These are phyloP conservation scores for Neogale vison DNA, from an alignment of 2,113 vertebrate genomes.

Conservation along the genomic window DNA sequence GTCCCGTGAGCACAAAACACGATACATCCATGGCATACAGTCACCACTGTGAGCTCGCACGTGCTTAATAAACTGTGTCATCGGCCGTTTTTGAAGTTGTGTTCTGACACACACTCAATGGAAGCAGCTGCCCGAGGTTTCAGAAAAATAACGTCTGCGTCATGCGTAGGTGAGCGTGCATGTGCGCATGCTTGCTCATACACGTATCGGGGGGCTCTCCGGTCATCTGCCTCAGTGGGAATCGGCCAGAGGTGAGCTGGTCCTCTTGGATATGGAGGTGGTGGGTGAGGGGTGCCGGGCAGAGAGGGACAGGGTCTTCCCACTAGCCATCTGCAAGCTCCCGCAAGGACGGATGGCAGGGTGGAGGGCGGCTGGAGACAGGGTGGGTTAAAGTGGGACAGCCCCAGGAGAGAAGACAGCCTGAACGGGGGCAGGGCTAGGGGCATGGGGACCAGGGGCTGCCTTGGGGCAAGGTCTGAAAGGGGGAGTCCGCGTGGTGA, in stretches of 20 bases:
- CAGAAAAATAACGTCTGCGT: background rate
- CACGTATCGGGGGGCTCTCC: background rate
- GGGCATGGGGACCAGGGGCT: background rate
- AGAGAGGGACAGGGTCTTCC: background rate
- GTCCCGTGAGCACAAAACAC: background rate
- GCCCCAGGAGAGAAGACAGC: background rate
- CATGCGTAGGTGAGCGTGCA: rapidly evolving
- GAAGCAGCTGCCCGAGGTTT: conserved; percentile 25
- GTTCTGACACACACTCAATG: background rate
- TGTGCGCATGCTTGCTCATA: too few species aligned
- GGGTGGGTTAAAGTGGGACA: background rate
- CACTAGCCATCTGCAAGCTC: background rate
- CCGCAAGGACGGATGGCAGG: background rate
- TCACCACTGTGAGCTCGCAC: background rate
- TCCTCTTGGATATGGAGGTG: background rate
- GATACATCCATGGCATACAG: background rate
- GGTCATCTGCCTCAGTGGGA: background rate
- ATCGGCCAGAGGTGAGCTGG: background rate
- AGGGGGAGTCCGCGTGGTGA: background rate
- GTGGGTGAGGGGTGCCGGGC: background rate
- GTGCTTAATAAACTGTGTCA: background rate
- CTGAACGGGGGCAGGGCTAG: background rate
- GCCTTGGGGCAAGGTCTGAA: background rate
- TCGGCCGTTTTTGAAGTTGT: background rate
- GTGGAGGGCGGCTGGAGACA: background rate